phyloP scores from a whole-genome alignment of 2,113 vertebrate genomes.

The Xiphophorus couchianus region DNA sequence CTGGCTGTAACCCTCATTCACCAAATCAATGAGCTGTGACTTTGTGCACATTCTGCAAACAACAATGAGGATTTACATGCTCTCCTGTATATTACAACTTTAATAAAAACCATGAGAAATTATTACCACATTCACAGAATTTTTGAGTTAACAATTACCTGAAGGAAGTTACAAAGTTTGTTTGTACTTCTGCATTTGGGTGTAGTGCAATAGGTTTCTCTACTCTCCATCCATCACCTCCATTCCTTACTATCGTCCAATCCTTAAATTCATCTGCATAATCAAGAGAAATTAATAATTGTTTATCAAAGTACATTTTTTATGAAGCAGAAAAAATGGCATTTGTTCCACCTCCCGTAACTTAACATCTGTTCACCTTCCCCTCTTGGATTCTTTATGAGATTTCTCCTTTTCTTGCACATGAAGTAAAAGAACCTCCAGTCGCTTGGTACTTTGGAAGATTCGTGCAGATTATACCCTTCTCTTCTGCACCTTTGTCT shows the following conservation, averaged over 20 bases:
- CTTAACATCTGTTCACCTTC: slow-evolving; percentile 64
- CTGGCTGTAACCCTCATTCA: slow-evolving; percentile 69
- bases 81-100: not conserved
- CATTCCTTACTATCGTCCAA: slow-evolving; percentile 68
- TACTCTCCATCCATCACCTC: slow-evolving; percentile 69
- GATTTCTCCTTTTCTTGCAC: slow-evolving; percentile 70
- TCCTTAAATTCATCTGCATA: slow-evolving; percentile 49
- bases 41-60: slow-evolving; percentile 71
- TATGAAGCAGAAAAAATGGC: too few relatives aligned
- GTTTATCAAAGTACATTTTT: not conserved
- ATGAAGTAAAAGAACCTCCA: slow-evolving; percentile 77
- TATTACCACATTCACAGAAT: not conserved
- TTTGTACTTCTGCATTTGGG: slow-evolving; percentile 56
- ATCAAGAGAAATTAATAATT: not conserved
- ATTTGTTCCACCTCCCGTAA: not conserved
- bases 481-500: slow-evolving; percentile 73
- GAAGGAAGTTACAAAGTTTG: slow-evolving; percentile 79
- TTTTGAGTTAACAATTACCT: slow-evolving; percentile 47
- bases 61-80: not conserved
- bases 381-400: slow-evolving; percentile 75
- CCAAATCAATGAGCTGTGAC: slow-evolving; percentile 73
- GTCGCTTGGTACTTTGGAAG: slow-evolving; percentile 43
- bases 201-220: slow-evolving; percentile 24
- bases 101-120: not conserved
- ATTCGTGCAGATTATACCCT: slow-evolving; percentile 25